Evolutionary conservation across 2,113 vertebrate species (phyloP), one percentile per base, ranked within the genome.

Genomic region (Suricata suricatta): DNA sequence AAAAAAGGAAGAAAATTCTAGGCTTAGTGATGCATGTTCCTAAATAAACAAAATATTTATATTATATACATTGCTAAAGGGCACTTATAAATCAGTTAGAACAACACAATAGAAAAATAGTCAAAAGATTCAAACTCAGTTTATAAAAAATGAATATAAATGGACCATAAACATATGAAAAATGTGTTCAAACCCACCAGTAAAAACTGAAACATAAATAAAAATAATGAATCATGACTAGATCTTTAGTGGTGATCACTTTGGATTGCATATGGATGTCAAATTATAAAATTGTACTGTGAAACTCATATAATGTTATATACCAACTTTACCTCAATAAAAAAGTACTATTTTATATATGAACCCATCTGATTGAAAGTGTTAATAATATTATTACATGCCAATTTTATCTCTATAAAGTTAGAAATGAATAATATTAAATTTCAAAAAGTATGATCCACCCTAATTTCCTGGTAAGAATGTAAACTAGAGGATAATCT

Each of bases 111-210:
- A 33, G 27, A 72, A 93, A 83, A 91, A 88, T 17, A 54, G 19
- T 69, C 71, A 63, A 88, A 92, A 68, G 11, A 69, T 29, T 84
- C 63, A 83, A 79, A 74, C 57, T 89, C 35, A 38, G 33, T 54
- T 87, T 23, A 92, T 0, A 93, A 31, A 90, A 92, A 83, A 96
- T 44, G 60, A 89, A 76, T 87, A 76, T 31, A 41, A 97, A 44
- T 14, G 16, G 82, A 71, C 5, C 33, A 35, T 54, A 74, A 83
- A 72, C 47, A 68, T 79, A 74, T 50, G 16, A 97, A 93, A 83
- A 95, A 57, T 50, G 44, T 3, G 8, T 15, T 95, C 35, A 74
- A 93, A 50, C 3, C n/a, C 27, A 76, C 7, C 21, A 64, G 19
- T 17, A 68, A 86, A 88, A 33, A 66, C 5, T 21, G 15, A 81